Evolutionary conservation across 1,140 invertebrate genomes (phyloP).

Genomic region (Scylla paramamosain): DNA sequence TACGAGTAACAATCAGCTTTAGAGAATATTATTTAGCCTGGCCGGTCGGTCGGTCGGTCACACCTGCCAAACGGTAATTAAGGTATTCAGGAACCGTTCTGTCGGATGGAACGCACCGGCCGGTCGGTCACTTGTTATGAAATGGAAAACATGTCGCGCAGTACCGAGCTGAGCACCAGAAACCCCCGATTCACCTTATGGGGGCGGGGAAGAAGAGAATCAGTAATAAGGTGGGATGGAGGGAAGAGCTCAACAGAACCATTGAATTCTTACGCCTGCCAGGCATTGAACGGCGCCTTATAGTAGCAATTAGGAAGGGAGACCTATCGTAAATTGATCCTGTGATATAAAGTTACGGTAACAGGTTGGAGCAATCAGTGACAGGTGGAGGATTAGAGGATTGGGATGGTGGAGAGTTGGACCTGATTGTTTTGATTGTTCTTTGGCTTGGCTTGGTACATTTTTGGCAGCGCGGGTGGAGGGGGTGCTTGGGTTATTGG

Average conservation of each 20-base stretch:
- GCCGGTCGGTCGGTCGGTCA: not conserved
- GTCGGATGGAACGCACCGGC: not conserved
- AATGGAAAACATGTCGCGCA: not conserved
- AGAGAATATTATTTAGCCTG: not conserved
- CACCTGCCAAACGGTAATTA: slow-evolving; percentile 8
- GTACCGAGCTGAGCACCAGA: not conserved
- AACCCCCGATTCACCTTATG: too few species aligned
- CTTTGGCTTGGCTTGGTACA: too few species aligned
- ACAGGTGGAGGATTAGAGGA: too few species aligned
- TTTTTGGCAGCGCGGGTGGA: not conserved
- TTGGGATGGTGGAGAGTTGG: too few species aligned
- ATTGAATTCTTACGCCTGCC: not conserved
- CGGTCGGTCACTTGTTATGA: not conserved
- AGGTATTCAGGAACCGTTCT: not conserved
- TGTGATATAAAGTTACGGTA: too few species aligned
- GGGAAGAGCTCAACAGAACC: not conserved
- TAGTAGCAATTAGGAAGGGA: not conserved
- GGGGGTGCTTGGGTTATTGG: not conserved
- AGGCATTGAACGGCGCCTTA: not conserved
- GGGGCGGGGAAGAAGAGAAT: too few species aligned
- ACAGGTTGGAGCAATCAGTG: too few species aligned
- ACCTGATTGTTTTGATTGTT: too few species aligned
- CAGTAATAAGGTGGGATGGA: not conserved
- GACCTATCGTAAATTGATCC: not conserved
- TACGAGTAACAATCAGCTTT: not conserved